Conservation (phyloP, 2,888 invertebrate genomes). For the Drosophila melanocephala region DNA sequence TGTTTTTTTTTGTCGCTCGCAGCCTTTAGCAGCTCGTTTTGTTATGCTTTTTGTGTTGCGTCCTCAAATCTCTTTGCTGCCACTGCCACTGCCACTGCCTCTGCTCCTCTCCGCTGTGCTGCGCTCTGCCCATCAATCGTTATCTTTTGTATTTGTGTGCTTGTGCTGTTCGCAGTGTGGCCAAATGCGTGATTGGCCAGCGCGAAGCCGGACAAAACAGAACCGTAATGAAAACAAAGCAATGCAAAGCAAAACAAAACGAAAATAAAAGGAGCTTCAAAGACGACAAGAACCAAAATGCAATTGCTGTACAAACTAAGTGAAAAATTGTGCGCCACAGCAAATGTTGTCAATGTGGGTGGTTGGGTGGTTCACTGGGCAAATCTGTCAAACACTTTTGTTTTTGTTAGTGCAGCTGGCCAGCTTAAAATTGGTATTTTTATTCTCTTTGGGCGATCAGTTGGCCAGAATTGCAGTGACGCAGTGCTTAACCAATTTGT, state of each 20-base stretch:
- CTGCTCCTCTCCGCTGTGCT: not conserved
- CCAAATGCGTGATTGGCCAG: conserved; percentile 74
- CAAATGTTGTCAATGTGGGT: conserved; percentile 56
- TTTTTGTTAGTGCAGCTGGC: conserved; percentile 60
- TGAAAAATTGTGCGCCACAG: conserved; percentile 61
- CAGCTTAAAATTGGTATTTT: conserved; percentile 25
- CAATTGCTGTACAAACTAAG: conserved; percentile 57
- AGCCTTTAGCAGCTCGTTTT: conserved; percentile 41
- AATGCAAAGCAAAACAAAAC: conserved; percentile 38
- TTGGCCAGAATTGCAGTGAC: conserved; percentile 37
- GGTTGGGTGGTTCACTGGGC: conserved; percentile 20
- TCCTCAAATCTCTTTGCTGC: conserved; percentile 36
- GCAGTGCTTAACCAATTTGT: conserved; percentile 49
- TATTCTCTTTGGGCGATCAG: conserved; percentile 44
- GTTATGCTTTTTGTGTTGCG: conserved; percentile 44
- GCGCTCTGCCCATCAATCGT: conserved; percentile 28
- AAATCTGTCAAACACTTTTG: conserved; percentile 26
- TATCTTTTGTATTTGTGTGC: conserved; percentile 45
- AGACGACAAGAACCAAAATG: conserved; percentile 43
- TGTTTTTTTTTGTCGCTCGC: conserved; percentile 24
- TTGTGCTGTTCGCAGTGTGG: conserved; percentile 39
- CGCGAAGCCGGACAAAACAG: conserved; percentile 46
- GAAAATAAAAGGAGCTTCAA: conserved; percentile 21
- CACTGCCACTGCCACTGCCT: not conserved
- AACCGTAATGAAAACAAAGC: conserved; percentile 46